Base-by-base conservation (phyloP, 2,797 vertebrate genomes). In the Ficedula albicollis region DNA sequence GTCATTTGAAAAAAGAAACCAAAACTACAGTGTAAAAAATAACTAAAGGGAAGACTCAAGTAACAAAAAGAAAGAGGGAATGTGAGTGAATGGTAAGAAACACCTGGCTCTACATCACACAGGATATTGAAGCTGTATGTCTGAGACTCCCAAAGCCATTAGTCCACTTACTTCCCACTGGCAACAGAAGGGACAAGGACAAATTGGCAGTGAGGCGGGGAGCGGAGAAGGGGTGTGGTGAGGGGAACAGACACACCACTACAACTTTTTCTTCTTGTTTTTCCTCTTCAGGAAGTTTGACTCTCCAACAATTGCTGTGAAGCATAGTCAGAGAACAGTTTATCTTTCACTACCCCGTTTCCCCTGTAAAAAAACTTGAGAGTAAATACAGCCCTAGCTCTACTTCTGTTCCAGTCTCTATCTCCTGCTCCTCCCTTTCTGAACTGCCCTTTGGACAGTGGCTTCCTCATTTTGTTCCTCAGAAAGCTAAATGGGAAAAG, bases 191-290 rank as follows among this genome's bases (percentile, higher is more conserved):
- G 27, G 14, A 78, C 27, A 32, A 46, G 27, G 58, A 49, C 30
- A 51, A 82, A 58, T 0, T 29, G 10, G 20, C 22, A 15, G 25
- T 0, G 0, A 69, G 38, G 19, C 0, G 0, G 20, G 20, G 27
- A 51, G n/a, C 20, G 81, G 27, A 55, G 18, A 43, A 58, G n/a
- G 20, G 7, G 6, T 36, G 32, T 15, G 18, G 48, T 13, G 15
- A 81, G 26, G 9, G n/a, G 10, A 75, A 76, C 39, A 64, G 30
- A 75, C 25, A 75, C 19, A 41, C 9, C 14, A 41, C 17, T 41
- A 56, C 27, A 55, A 64, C 34, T 80, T 63, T 46, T 77, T 66
- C 39, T 69, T 58, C 17, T 21, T 22, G 18, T 34, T 70, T n/a
- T 44, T 46, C 7, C 26, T 56, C 54, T 82, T 84, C 21, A 43